Base-by-base conservation (phyloP, 2,888 invertebrate species). In the Hirtodrosophila trivittata region DNA sequence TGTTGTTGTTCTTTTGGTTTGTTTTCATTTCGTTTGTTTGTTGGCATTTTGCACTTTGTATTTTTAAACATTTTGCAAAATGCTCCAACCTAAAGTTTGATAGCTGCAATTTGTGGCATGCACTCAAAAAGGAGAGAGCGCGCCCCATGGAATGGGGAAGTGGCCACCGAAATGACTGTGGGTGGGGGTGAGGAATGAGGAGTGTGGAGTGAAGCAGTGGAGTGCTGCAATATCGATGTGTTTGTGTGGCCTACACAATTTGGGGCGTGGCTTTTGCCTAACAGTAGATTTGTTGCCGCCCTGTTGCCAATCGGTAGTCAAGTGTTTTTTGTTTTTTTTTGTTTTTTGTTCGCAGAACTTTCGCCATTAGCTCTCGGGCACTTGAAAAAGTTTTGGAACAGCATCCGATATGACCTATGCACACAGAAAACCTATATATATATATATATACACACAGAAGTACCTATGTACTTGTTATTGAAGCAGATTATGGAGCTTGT, bases 1-100 rank as follows among this genome's bases (percentile, higher is more conserved):
- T 62, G 26, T 57, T 49, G n/a, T 41, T 32, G 21, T 10, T 13
- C 45, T 45, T 38, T 47, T 26, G 33, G 39, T 64, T 68, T 74
- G 57, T 59, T 71, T 74, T 63, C 52, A 51, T 69, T 69, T 54
- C 37, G 59, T 64, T 70, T 66, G 66, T 75, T 57, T 58, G 66
- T 54, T 68, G 63, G 72, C 68, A 54, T 68, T 75, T 75, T 64
- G 57, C 66, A 66, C 66, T 66, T 59, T 63, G 76, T 86, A 77
- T 81, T 85, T 82, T 67, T 82, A 87, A 82, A 87, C 86, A 82
- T 83, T 84, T 75, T 65, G 63, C 56, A 64, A 60, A 84, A 74
- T 62, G 72, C 57, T 65, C 35, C 70, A 70, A 71, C 67, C 58
- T 56, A 75, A 77, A 76, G 71, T 75, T 77, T 77, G 66, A 77